phyloP scores from a whole-genome alignment of 92 coral and sea anemone genomes.

The Desmophyllum pertusum region DNA sequence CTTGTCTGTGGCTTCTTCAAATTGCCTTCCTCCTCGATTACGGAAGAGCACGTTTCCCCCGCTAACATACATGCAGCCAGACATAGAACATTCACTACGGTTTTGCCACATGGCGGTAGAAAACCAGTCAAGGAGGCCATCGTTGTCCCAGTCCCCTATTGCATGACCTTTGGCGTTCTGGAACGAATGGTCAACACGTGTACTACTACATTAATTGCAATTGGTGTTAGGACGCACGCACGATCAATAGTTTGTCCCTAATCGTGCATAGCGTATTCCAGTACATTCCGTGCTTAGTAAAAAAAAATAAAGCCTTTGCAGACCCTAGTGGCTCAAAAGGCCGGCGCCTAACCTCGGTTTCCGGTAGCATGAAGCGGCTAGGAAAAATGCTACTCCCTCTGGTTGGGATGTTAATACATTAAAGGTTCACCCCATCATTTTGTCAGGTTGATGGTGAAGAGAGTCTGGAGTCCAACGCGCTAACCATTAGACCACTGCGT shows the following conservation, averaged over 20 bases:
- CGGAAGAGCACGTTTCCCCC: constrained; percentile 84
- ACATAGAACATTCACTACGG: constrained; percentile 70
- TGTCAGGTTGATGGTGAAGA: too few species aligned
- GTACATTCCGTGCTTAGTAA: too few species aligned
- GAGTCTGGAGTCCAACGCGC: too few species aligned
- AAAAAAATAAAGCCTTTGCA: too few species aligned
- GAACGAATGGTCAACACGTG: background rate
- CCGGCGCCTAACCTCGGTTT: too few species aligned
- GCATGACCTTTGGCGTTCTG: constrained; percentile 99
- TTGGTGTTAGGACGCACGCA: background rate
- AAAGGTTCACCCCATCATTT: too few species aligned
- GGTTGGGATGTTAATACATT: too few species aligned
- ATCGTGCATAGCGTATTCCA: background rate
- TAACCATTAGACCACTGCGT: too few species aligned
- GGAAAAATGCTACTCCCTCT: too few species aligned
- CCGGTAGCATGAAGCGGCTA: too few species aligned
- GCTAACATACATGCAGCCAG: constrained; percentile 81
- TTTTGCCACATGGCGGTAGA: constrained; percentile 90
- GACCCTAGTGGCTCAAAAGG: too few species aligned
- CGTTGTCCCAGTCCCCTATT: constrained; percentile 95
- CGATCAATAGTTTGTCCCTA: background rate
- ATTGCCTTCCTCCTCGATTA: constrained; percentile 75
- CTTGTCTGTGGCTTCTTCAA: constrained; percentile 80
- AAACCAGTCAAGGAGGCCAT: constrained; percentile 90
- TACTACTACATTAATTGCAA: background rate